Evolutionary conservation across 1,140 invertebrate genomes (phyloP).

Genomic region (Drosophila tsacasi): DNA sequence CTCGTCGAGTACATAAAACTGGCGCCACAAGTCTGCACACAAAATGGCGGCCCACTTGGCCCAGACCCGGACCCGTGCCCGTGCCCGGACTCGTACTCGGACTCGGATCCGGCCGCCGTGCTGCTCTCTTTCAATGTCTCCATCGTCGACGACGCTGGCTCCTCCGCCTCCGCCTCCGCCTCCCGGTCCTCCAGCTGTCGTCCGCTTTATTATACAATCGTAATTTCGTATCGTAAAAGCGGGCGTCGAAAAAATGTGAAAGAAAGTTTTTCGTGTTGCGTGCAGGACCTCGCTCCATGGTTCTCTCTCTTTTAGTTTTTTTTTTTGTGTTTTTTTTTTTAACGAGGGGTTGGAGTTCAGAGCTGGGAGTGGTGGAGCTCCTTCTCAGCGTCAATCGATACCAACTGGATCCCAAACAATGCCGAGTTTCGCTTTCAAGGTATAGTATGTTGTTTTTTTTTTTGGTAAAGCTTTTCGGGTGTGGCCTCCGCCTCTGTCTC

Average conservation of each 20-base stretch:
- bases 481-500: slow-evolving; percentile 28
- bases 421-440: slow-evolving; percentile 50
- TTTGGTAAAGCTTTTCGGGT: slow-evolving; percentile 20
- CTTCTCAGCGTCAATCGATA: slow-evolving; percentile 41
- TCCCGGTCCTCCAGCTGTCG: slow-evolving; percentile 12
- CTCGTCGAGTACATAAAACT: slow-evolving; percentile 81
- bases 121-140: slow-evolving; percentile 51
- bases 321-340: slow-evolving; percentile 4
- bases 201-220: slow-evolving; percentile 80
- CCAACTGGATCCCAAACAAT: slow-evolving; percentile 37
- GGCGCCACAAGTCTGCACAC: slow-evolving; percentile 79
- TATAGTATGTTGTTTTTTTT: slow-evolving; percentile 1
- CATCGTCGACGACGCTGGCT: slow-evolving; percentile 27
- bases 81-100: neutral
- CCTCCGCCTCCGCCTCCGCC: neutral
- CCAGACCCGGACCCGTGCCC: slow-evolving; percentile 21
- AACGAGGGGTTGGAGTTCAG: slow-evolving; percentile 2
- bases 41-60: slow-evolving; percentile 80
- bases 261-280: slow-evolving; percentile 82
- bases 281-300: slow-evolving; percentile 61
- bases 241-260: slow-evolving; percentile 77
- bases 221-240: slow-evolving; percentile 82
- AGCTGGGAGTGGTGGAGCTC: slow-evolving; percentile 6
- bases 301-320: slow-evolving; percentile 4
- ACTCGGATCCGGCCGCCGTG: slow-evolving; percentile 1